Evolutionary conservation across 2,113 vertebrate genomes (phyloP).

Genomic region (Lophius piscatorius): DNA sequence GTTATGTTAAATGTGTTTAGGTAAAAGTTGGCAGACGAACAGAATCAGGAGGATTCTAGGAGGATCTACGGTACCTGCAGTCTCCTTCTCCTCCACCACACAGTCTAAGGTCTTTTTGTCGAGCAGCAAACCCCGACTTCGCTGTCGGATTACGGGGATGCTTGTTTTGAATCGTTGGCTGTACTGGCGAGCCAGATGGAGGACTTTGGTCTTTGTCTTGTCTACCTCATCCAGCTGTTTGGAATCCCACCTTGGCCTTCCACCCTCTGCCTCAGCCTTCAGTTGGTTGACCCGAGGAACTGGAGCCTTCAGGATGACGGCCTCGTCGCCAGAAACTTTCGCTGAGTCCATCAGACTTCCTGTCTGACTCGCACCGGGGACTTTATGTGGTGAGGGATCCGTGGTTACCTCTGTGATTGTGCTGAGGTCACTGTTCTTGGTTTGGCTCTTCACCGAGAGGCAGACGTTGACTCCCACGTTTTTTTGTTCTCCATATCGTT

Average conservation of each 20-base stretch:
- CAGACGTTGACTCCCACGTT: background rate
- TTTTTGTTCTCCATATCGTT: conserved; percentile 9
- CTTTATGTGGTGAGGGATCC: conserved; percentile 28
- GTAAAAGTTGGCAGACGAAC: too few species aligned
- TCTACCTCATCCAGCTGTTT: conserved; percentile 45
- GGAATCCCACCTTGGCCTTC: background rate
- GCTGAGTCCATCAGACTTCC: conserved; percentile 47
- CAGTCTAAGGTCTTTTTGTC: conserved; percentile 38
- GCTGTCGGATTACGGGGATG: conserved; percentile 26
- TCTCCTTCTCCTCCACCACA: conserved; percentile 71
- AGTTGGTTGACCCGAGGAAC: conserved; percentile 66
- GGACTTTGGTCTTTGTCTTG: conserved; percentile 57
- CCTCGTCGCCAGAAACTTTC: conserved; percentile 43
- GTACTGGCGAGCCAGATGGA: conserved; percentile 87
- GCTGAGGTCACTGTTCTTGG: conserved; percentile 13
- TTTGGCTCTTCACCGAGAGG: background rate
- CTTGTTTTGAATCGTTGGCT: conserved; percentile 87
- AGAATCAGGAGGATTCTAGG: too few species aligned
- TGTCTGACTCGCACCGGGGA: background rate
- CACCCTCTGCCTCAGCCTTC: conserved; percentile 61
- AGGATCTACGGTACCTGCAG: conserved; percentile 29
- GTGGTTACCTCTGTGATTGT: conserved; percentile 72
- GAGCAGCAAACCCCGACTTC: conserved; percentile 20
- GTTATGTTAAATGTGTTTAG: too few species aligned
- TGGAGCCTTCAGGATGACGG: conserved; percentile 17